Evolutionary conservation across 2,113 vertebrate genomes (phyloP).

Genomic region (Oxygymnocypris stewartii): DNA sequence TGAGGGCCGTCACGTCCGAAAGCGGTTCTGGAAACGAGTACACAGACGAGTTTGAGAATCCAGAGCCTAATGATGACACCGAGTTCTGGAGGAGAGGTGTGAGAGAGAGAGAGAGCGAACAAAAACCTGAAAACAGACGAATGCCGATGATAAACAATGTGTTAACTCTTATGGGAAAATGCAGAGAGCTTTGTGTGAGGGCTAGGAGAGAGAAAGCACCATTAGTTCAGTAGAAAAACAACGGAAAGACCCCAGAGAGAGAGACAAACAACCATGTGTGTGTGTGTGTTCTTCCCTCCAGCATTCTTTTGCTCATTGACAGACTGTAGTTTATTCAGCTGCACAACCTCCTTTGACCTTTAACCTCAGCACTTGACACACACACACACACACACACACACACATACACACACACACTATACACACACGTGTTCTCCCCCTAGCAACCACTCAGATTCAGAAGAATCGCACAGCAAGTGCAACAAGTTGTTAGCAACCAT

Average conservation of each 20-base stretch:
- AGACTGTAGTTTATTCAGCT: slow-evolving; percentile 13
- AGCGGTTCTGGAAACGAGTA: slow-evolving; percentile 36
- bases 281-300: neutral
- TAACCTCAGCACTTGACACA: neutral
- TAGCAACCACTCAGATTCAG: neutral
- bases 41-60: slow-evolving; percentile 49
- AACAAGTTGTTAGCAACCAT: too few species aligned
- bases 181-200: neutral
- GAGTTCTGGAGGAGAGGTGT: slow-evolving; percentile 60
- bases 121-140: neutral
- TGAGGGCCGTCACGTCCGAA: slow-evolving; percentile 22
- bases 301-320: neutral
- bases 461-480: too few species aligned
- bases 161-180: neutral
- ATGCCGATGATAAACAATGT: neutral
- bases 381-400: too few species aligned
- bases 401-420: too few species aligned
- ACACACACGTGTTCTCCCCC: too few species aligned
- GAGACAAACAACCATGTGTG: too few species aligned
- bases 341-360: neutral
- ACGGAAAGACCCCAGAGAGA: neutral
- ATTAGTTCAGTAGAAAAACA: neutral
- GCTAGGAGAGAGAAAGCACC: neutral
- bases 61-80: slow-evolving; percentile 36
- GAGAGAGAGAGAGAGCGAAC: too few species aligned